Percentiles rank a stretch among this genome's conserved stretches.
Evolutionary conservation across 2,113 vertebrate species (phyloP).

Genomic region (Sturnus vulgaris): DNA sequence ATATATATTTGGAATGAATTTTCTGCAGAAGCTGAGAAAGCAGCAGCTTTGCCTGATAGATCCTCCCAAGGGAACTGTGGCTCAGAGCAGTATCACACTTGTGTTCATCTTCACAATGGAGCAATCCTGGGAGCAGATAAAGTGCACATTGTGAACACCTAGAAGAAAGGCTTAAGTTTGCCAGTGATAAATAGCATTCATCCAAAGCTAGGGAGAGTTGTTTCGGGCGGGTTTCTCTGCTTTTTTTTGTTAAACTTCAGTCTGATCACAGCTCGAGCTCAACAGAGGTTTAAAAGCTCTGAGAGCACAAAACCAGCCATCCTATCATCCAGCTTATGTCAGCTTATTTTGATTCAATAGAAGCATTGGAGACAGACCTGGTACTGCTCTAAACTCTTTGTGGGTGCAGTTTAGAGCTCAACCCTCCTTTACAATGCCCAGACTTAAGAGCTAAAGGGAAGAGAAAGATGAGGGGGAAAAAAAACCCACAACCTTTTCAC

Average conservation of each 20-base stretch:
- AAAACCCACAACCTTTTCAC: neutral
- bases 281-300: neutral
- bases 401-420: neutral
- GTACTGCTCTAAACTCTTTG: neutral
- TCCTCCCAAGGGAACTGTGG: neutral
- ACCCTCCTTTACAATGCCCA: neutral
- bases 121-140: neutral
- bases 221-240: neutral
- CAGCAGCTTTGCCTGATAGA: slow-evolving; percentile 12
- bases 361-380: neutral
- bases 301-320: neutral
- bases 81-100: neutral
- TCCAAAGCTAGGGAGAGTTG: neutral
- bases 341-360: neutral
- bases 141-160: neutral
- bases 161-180: neutral
- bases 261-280: neutral
- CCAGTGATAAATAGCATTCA: neutral
- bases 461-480: accelerated
- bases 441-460: neutral
- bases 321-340: neutral
- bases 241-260: slow-evolving; percentile 7
- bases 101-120: neutral
- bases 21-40: neutral
- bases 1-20: neutral